These are phyloP conservation scores for Eilema caniola DNA, from an alignment of 2,888 invertebrate species.

Conservation along the genomic window DNA sequence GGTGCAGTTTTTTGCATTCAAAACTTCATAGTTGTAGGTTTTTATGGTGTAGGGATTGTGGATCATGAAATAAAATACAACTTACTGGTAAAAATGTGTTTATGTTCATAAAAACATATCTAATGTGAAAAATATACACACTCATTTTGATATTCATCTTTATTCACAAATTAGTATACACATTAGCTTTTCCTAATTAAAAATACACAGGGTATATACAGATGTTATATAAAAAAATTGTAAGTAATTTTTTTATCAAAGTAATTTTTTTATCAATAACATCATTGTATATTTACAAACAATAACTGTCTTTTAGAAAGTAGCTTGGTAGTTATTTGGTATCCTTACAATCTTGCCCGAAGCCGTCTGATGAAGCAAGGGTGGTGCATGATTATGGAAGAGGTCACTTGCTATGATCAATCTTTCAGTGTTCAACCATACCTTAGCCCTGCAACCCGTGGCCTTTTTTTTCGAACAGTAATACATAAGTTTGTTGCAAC, in stretches of 20 bases:
- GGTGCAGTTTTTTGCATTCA: too few relatives aligned
- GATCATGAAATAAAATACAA: neutral
- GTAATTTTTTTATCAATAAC: too few relatives aligned
- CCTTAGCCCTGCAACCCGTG: slow-evolving; percentile 13
- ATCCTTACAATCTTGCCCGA: neutral
- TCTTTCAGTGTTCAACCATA: slow-evolving; percentile 1
- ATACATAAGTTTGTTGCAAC: slow-evolving; percentile 8
- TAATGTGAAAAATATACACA: too few relatives aligned
- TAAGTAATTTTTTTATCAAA: too few relatives aligned
- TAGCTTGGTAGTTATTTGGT: neutral
- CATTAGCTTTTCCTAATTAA: too few relatives aligned
- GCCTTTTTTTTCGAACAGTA: slow-evolving; percentile 15
- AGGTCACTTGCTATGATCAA: slow-evolving; percentile 6
- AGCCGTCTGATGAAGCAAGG: neutral
- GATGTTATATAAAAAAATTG: too few relatives aligned
- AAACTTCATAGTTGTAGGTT: too few relatives aligned
- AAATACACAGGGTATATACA: too few relatives aligned
- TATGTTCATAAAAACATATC: neutral
- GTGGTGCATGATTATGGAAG: slow-evolving; percentile 19
- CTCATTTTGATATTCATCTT: too few relatives aligned
- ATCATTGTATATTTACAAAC: neutral
- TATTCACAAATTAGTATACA: too few relatives aligned
- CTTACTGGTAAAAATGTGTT: neutral
- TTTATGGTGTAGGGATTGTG: too few relatives aligned
- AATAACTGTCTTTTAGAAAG: neutral